These are phyloP conservation scores for Channallabes apus DNA, from an alignment of 2,797 vertebrate species.

Conservation along the genomic window DNA sequence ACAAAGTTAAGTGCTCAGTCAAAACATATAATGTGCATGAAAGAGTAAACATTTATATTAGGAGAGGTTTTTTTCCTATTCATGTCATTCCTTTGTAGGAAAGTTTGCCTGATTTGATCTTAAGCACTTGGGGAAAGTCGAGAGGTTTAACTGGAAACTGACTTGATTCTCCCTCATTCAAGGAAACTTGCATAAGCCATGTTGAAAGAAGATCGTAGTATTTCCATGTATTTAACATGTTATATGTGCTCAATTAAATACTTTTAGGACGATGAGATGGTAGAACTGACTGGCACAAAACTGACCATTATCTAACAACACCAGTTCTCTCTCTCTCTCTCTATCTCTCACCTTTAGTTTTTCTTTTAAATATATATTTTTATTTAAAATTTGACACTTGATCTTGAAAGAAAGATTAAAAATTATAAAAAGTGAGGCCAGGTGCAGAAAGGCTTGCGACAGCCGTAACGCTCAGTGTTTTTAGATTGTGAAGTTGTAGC, in stretches of 20 bases:
- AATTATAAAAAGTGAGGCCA: slow-evolving; percentile 17
- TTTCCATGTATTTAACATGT: slow-evolving; percentile 66
- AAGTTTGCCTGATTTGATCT: slow-evolving; percentile 57
- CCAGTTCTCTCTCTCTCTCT: neutral
- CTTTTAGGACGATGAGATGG: slow-evolving; percentile 16
- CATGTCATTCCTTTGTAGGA: slow-evolving; percentile 50
- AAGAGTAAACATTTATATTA: slow-evolving; percentile 6
- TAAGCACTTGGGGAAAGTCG: slow-evolving; percentile 60
- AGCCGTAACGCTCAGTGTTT: slow-evolving; percentile 31
- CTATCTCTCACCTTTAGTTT: slow-evolving; percentile 49
- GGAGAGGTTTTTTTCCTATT: neutral
- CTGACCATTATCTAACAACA: slow-evolving; percentile 57
- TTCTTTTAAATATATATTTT: slow-evolving; percentile 58
- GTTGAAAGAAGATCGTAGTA: slow-evolving; percentile 59
- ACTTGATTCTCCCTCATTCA: slow-evolving; percentile 61
- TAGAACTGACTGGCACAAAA: slow-evolving; percentile 54
- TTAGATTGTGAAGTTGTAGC: slow-evolving; percentile 45
- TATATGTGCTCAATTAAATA: slow-evolving; percentile 25
- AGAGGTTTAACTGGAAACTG: slow-evolving; percentile 53
- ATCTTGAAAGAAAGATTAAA: neutral
- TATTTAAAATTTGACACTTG: neutral
- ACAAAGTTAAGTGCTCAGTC: neutral
- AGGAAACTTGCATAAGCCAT: slow-evolving; percentile 63
- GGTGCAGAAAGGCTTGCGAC: neutral
- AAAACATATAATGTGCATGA: neutral